Conservation (phyloP, 2,113 vertebrate genomes). For the Datnioides undecimradiatus region DNA sequence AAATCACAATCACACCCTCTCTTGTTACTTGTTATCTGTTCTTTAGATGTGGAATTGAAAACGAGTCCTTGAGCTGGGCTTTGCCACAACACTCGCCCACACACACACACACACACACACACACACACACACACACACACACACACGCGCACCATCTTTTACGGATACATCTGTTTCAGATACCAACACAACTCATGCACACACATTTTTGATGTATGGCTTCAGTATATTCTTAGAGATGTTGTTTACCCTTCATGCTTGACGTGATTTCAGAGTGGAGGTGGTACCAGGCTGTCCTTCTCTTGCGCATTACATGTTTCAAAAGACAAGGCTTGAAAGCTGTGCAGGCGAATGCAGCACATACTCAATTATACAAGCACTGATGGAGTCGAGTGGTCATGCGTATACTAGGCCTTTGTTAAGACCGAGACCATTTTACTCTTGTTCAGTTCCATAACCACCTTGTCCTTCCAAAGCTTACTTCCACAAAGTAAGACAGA, state of each 20-base stretch:
- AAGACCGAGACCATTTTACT: slow-evolving; percentile 6
- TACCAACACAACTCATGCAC: neutral
- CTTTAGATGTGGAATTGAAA: slow-evolving; percentile 66
- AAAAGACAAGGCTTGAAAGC: slow-evolving; percentile 65
- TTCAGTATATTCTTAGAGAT: slow-evolving; percentile 50
- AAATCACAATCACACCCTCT: slow-evolving; percentile 59
- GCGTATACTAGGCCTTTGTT: slow-evolving; percentile 22
- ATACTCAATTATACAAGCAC: slow-evolving; percentile 65
- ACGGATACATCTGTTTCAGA: slow-evolving; percentile 32
- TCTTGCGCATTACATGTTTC: slow-evolving; percentile 46
- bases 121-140: neutral
- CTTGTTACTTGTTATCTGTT: slow-evolving; percentile 67
- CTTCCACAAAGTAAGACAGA: neutral
- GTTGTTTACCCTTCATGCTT: slow-evolving; percentile 77
- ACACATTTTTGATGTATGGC: slow-evolving; percentile 44
- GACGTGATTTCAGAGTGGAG: slow-evolving; percentile 68
- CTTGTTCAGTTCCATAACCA: neutral
- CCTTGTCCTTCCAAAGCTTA: neutral
- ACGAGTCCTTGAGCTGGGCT: slow-evolving; percentile 53
- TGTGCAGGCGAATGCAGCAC: slow-evolving; percentile 35
- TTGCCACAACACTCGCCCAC: slow-evolving; percentile 36
- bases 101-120: slow-evolving; percentile 16
- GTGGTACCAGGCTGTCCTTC: slow-evolving; percentile 61
- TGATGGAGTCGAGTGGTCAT: slow-evolving; percentile 54
- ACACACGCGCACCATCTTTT: slow-evolving; percentile 13